Evolutionary conservation across 2,888 invertebrate genomes (phyloP), one percentile per base, ranked within the genome.

Genomic region (Metallyticus violacea): DNA sequence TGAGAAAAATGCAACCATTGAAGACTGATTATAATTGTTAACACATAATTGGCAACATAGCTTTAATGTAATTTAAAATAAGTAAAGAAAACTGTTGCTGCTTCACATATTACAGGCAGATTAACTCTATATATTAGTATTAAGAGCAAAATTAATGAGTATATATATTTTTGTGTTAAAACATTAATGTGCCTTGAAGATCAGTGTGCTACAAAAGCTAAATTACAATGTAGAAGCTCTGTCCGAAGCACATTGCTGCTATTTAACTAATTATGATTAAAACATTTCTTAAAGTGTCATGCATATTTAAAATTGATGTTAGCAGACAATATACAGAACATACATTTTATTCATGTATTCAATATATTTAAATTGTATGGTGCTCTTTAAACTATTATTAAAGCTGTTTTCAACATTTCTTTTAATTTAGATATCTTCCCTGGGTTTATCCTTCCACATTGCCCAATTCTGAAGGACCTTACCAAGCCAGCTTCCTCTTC

Each of bases 1-100:
- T 82, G 81, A 62, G 85, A 28, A 77, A 27, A 87, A 85, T 82
- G 76, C 87, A n/a, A 28, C 82, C 27, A 85, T 85, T 81, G 86
- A 86, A 86, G 86, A 86, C 86, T 86, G 86, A 86, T 79, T 81
- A 26, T 29, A 62, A n/a, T n/a, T 62, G 22, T 9, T 40, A 40
- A 62, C 22, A 62, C 22, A 62, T 62, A 62, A 62, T 62, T 62
- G 9, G 40, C 40, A 62, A 62, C 40, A 15, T 62, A 62, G 40
- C 40, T 62, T 62, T 62, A 62, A 62, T 15, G 9, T 62, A 62
- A 62, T 22, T 62, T 62, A 62, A 62, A 62, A 40, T 1, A 62
- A 62, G 22, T 40, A 62, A 62, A 22, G 9, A 62, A 62, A 62
- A 89, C 78, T 90, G 91, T 1, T 25, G 7, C 80, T 25, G 27